A percentile compares a stretch with the other conserved stretches of the same genome.
Conservation (phyloP, 2,888 invertebrate species). For the Tipula lateralis region DNA sequence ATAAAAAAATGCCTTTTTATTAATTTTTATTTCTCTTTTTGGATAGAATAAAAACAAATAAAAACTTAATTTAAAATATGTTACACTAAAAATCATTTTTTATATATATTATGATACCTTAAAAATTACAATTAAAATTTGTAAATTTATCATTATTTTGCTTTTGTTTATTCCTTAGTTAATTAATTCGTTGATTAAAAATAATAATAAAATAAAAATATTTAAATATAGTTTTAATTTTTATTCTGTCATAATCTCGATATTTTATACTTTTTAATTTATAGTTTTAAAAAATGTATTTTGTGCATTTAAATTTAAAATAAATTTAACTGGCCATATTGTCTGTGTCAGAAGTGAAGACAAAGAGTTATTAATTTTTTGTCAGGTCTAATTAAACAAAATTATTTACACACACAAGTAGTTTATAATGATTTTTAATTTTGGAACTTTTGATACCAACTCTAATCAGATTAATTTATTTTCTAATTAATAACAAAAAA, state of each 20-base stretch:
- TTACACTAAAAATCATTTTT: background rate
- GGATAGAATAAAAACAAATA: background rate
- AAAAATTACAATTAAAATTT: slow-evolving; percentile 24
- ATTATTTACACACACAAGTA: background rate
- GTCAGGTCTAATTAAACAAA: background rate
- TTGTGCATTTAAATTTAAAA: background rate
- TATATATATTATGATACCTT: background rate
- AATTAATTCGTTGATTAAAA: background rate
- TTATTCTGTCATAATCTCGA: background rate
- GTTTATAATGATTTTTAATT: background rate
- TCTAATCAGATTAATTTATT: background rate
- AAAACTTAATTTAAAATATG: background rate
- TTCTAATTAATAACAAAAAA: background rate
- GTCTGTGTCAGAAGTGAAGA: background rate
- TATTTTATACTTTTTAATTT: background rate
- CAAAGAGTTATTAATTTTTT: background rate
- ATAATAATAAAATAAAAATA: too few species aligned
- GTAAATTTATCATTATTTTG: background rate
- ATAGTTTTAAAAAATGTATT: background rate
- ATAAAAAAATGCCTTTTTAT: slow-evolving; percentile 3
- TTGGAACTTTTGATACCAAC: slow-evolving; percentile 19
- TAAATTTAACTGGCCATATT: background rate
- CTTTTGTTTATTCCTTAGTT: background rate
- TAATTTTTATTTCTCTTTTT: background rate
- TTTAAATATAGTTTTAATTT: too few species aligned